These are phyloP conservation scores for Protobothrops mucrosquamatus DNA, from an alignment of 2,113 vertebrate genomes.

Conservation along the genomic window DNA sequence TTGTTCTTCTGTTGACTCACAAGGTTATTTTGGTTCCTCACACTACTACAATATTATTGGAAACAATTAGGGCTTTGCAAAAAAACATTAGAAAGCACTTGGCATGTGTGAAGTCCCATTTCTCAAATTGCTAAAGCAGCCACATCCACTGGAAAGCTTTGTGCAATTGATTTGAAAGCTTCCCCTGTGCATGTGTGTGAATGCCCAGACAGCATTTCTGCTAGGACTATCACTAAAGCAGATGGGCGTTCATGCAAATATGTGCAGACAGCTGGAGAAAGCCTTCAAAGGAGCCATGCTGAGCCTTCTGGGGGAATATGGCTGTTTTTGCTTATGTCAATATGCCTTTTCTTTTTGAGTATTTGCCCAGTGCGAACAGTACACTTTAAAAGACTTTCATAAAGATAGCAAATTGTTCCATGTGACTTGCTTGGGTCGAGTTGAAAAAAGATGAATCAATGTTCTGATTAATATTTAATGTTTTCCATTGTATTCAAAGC, in stretches of 20 bases:
- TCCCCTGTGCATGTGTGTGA: background rate
- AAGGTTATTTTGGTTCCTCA: background rate
- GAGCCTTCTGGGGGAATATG: background rate
- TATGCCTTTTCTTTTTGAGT: background rate
- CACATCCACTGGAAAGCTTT: background rate
- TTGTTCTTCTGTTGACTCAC: background rate
- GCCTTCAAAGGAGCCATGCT: background rate
- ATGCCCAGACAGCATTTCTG: background rate
- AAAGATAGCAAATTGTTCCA: background rate
- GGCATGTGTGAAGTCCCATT: background rate
- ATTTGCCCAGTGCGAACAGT: background rate
- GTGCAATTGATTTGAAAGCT: background rate
- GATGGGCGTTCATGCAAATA: background rate
- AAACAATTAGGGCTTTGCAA: background rate
- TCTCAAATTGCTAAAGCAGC: background rate
- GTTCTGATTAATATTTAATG: conserved; percentile 21
- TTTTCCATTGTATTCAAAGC: conserved; percentile 22
- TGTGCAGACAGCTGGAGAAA: background rate
- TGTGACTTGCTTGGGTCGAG: conserved; percentile 33
- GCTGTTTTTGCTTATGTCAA: background rate
- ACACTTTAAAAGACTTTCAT: background rate
- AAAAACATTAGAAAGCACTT: background rate
- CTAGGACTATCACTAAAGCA: background rate
- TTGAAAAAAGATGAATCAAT: conserved; percentile 43
- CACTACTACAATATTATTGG: background rate